These are phyloP conservation scores for Cynocephalus volans DNA, from an alignment of 2,113 vertebrate genomes.

Conservation along the genomic window DNA sequence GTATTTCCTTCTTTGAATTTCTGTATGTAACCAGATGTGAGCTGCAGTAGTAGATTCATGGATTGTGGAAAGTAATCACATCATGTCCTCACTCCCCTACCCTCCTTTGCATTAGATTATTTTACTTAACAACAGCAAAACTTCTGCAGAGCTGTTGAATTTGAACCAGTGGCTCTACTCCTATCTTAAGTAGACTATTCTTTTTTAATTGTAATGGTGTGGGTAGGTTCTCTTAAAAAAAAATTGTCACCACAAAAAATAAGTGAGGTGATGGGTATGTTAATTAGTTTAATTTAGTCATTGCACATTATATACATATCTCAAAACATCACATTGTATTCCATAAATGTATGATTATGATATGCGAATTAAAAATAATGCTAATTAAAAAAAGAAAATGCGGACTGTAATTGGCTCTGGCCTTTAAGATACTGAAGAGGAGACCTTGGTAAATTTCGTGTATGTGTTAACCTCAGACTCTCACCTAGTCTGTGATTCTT, in stretches of 20 bases:
- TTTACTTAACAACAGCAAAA: not conserved
- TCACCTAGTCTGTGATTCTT: not conserved
- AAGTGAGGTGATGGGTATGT: not conserved
- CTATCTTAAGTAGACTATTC: slow-evolving; percentile 2
- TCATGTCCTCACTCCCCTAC: not conserved
- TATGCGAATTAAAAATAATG: not conserved
- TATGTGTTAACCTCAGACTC: not conserved
- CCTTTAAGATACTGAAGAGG: slow-evolving; percentile 7
- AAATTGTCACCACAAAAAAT: not conserved
- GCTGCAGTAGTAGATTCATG: not conserved
- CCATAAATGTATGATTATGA: not conserved
- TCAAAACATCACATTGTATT: not conserved
- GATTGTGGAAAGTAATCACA: not conserved
- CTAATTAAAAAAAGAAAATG: not conserved
- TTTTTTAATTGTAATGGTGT: not conserved
- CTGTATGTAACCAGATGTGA: not conserved
- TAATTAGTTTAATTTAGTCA: not conserved
- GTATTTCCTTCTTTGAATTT: not conserved
- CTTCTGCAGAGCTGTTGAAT: not conserved
- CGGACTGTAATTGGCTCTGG: not conserved
- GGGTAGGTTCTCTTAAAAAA: not conserved
- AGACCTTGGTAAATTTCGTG: not conserved
- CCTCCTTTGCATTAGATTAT: not conserved
- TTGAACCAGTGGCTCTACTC: not conserved
- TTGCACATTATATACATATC: not conserved